phyloP scores from a whole-genome alignment of 2,888 invertebrate species.

The Euphydryas editha region DNA sequence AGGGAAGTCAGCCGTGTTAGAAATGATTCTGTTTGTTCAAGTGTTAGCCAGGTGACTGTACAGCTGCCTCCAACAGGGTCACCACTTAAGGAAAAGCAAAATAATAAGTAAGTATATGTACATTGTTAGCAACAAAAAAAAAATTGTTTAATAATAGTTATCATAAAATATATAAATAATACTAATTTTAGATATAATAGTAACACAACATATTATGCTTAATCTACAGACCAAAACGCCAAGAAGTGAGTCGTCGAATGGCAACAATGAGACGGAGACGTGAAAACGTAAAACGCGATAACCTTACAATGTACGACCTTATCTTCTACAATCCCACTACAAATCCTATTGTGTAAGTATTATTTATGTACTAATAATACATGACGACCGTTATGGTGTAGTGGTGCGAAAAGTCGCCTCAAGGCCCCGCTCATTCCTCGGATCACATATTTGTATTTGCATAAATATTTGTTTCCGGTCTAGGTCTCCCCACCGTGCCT shows the following conservation, averaged over 20 bases:
- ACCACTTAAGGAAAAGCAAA: slow-evolving; percentile 62
- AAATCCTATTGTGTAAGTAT: slow-evolving; percentile 88
- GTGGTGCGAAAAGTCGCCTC: no score
- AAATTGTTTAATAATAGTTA: no score
- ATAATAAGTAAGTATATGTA: slow-evolving; percentile 57
- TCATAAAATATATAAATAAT: no score
- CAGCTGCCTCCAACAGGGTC: slow-evolving; percentile 55
- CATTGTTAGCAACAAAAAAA: background rate
- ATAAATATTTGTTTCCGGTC: no score
- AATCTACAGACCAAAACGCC: slow-evolving; percentile 57
- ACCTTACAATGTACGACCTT: slow-evolving; percentile 95
- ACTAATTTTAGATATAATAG: background rate
- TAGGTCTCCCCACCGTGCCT: no score
- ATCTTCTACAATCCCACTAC: slow-evolving; percentile 94
- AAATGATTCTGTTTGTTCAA: slow-evolving; percentile 79
- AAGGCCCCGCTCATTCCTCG: no score
- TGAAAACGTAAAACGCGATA: slow-evolving; percentile 71
- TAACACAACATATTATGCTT: background rate
- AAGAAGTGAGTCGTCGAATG: slow-evolving; percentile 60
- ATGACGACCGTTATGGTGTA: no score
- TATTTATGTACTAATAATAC: background rate
- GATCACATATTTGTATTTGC: no score
- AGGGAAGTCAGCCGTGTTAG: slow-evolving; percentile 71
- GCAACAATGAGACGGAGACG: slow-evolving; percentile 63
- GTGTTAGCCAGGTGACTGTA: slow-evolving; percentile 59